phyloP scores from a whole-genome alignment of 2,888 invertebrate genomes.

The Stenolophus ochropezus region DNA sequence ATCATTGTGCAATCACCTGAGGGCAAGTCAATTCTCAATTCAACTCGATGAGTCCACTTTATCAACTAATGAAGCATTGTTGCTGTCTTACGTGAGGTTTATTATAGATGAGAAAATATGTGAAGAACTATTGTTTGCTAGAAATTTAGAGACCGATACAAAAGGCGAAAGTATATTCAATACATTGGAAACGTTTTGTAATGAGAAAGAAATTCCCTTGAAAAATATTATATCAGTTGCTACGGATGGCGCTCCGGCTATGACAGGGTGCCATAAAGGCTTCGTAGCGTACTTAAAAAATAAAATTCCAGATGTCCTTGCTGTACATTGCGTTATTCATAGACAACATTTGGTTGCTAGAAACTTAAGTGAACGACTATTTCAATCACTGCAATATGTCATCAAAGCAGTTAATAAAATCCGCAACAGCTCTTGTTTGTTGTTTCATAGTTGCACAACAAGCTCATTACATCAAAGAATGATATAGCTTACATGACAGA shows the following conservation, averaged over 20 bases:
- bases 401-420: conserved; percentile 40
- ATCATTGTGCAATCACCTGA: conserved; percentile 58
- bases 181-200: neutral
- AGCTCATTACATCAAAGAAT: conserved; percentile 66
- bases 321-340: conserved; percentile 20
- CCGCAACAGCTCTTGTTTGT: conserved; percentile 6
- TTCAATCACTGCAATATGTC: conserved; percentile 59
- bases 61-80: conserved; percentile 59
- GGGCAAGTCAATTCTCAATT: conserved; percentile 62
- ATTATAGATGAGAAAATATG: conserved; percentile 55
- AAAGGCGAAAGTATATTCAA: conserved; percentile 43
- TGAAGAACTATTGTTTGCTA: conserved; percentile 45
- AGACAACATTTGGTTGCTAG: conserved; percentile 58
- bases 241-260: conserved; percentile 39
- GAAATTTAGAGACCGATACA: conserved; percentile 15
- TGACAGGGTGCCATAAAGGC: conserved; percentile 5
- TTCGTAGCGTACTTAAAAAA: neutral
- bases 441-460: conserved; percentile 64
- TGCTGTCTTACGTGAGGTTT: conserved; percentile 62
- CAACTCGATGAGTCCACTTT: conserved; percentile 63
- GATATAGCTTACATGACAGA: conserved; percentile 68
- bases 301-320: neutral
- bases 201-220: conserved; percentile 20
- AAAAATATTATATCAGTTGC: conserved; percentile 39
- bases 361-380: conserved; percentile 60